These are phyloP conservation scores for Ahaetulla prasina DNA, from an alignment of 2,113 vertebrate genomes.

Conservation along the genomic window DNA sequence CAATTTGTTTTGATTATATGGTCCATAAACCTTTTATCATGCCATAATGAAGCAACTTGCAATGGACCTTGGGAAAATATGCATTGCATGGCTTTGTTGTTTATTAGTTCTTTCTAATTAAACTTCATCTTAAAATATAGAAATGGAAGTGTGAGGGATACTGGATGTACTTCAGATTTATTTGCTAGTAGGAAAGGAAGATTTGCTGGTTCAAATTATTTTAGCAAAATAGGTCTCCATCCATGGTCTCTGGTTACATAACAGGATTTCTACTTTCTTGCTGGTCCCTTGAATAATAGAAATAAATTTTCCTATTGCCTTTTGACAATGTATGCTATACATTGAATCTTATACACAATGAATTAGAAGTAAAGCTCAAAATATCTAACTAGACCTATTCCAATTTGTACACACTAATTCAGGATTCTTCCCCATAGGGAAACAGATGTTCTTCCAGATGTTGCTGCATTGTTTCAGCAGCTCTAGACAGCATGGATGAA, in stretches of 20 bases:
- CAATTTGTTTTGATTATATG: background rate
- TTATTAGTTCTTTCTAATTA: background rate
- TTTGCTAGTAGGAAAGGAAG: background rate
- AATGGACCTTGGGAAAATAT: background rate
- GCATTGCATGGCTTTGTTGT: background rate
- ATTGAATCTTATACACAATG: background rate
- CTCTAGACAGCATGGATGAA: background rate
- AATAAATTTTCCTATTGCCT: background rate
- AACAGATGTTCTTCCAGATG: background rate
- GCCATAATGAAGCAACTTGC: background rate
- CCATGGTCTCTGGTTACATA: background rate
- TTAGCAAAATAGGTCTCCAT: background rate
- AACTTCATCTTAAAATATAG: background rate
- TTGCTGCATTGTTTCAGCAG: background rate
- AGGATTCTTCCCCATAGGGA: background rate
- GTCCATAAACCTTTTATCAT: background rate
- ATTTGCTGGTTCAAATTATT: background rate
- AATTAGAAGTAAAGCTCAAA: background rate
- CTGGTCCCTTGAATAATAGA: background rate
- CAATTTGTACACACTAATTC: background rate
- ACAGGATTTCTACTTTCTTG: background rate
- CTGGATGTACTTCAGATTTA: background rate
- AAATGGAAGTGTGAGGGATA: background rate
- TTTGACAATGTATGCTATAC: background rate
- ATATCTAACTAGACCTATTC: background rate